phyloP scores from a whole-genome alignment of 1,140 invertebrate genomes.

The Micrasema longulum region DNA sequence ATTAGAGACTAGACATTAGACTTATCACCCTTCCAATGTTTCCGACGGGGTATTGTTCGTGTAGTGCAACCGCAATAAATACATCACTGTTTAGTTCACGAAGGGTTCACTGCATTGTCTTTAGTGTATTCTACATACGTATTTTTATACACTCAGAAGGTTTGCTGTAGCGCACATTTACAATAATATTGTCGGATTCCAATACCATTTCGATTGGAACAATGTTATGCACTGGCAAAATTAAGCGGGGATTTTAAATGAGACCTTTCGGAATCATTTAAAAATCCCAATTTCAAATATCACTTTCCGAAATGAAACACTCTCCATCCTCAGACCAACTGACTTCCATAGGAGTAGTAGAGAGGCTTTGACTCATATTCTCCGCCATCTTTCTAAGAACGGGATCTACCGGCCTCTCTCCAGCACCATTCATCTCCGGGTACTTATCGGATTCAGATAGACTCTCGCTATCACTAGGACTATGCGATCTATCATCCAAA shows the following conservation, averaged over 20 bases:
- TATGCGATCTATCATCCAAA: constrained; percentile 55
- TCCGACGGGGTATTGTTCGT: constrained; percentile 1
- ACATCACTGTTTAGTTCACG: not conserved
- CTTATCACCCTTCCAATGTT: constrained; percentile 22
- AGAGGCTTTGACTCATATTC: constrained; percentile 54
- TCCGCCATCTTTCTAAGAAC: constrained; percentile 51
- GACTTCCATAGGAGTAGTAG: constrained; percentile 63
- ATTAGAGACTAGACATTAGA: constrained; percentile 45
- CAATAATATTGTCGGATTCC: no score
- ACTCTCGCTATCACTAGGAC: constrained; percentile 51
- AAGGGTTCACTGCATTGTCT: not conserved
- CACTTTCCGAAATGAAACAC: constrained; percentile 46
- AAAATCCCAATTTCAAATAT: constrained; percentile 56
- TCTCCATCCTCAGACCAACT: constrained; percentile 65
- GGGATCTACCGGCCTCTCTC: constrained; percentile 47
- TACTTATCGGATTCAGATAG: constrained; percentile 49
- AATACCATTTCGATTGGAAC: not conserved
- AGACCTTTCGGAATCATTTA: constrained; percentile 46
- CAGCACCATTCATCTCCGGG: constrained; percentile 42
- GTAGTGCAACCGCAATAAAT: not conserved
- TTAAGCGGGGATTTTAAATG: constrained; percentile 37
- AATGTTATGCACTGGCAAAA: constrained; percentile 20
- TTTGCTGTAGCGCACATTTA: not conserved
- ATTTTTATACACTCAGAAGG: not conserved
- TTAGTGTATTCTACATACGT: no score